These are phyloP conservation scores for Tupaia chinensis DNA, from an alignment of 2,113 vertebrate species.

Conservation along the genomic window DNA sequence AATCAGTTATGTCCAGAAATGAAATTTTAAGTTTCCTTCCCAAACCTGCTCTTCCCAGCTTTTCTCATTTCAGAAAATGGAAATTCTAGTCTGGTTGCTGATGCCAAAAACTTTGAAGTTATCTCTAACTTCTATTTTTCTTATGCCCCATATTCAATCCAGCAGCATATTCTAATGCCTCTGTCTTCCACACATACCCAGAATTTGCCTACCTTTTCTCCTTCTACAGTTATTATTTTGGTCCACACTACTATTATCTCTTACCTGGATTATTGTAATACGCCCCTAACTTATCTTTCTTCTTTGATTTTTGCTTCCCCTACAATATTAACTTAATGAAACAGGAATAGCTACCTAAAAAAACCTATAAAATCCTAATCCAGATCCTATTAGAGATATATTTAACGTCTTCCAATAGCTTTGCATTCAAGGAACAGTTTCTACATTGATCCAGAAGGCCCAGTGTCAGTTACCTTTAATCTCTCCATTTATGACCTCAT, in stretches of 20 bases:
- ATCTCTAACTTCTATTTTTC: not conserved
- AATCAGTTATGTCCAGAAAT: not conserved
- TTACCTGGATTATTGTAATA: not conserved
- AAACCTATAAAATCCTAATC: not conserved
- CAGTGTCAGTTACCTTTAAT: not conserved
- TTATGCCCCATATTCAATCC: not conserved
- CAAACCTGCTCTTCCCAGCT: not conserved
- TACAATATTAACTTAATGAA: not conserved
- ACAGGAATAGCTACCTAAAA: not conserved
- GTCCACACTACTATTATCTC: not conserved
- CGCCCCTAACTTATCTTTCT: not conserved
- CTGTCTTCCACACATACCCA: not conserved
- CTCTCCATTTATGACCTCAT: not conserved
- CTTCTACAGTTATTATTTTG: not conserved
- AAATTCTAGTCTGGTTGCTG: not conserved
- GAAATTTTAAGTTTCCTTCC: not conserved
- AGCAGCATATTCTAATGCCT: not conserved
- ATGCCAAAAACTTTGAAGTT: not conserved
- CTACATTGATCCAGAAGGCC: not conserved
- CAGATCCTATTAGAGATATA: not conserved
- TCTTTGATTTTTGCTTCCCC: not conserved
- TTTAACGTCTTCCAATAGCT: not conserved
- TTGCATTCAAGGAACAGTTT: not conserved
- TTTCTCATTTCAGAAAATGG: not conserved
- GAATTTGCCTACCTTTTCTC: not conserved